phyloP scores from a whole-genome alignment of 2,113 vertebrate species.

The Grus americana region DNA sequence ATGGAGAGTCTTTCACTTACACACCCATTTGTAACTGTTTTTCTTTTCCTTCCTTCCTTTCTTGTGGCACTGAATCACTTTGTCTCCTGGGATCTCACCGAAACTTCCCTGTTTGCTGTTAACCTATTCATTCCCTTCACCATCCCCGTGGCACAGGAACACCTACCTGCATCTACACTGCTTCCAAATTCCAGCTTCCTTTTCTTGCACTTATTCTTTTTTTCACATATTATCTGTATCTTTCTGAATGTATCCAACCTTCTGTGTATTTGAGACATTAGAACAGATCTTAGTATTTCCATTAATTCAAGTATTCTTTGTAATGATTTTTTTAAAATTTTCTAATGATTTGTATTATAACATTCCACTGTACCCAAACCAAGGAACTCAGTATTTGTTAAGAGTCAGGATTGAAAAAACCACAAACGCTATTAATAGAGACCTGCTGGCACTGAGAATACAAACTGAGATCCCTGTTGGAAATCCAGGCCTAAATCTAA shows the following conservation, averaged over 20 bases:
- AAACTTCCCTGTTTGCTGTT: background rate
- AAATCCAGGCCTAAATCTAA: background rate
- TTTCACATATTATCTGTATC: background rate
- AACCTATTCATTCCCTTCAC: background rate
- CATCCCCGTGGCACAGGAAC: rapidly evolving
- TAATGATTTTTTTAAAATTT: background rate
- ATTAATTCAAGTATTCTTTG: background rate
- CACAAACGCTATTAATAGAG: background rate
- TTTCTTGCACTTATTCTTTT: background rate
- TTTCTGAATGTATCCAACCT: background rate
- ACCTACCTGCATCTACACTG: background rate
- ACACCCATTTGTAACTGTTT: background rate
- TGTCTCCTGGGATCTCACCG: background rate
- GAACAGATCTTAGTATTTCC: background rate
- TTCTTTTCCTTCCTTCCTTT: background rate
- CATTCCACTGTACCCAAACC: background rate
- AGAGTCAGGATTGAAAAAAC: background rate
- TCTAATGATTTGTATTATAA: background rate
- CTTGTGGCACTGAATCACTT: background rate
- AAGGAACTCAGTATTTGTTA: background rate
- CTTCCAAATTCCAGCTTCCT: background rate
- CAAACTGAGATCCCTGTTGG: background rate
- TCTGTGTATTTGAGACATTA: background rate
- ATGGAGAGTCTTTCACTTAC: background rate
- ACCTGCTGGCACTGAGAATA: background rate